Evolutionary conservation across 2,888 invertebrate genomes (phyloP).

Genomic region (Diabrotica balteata): DNA sequence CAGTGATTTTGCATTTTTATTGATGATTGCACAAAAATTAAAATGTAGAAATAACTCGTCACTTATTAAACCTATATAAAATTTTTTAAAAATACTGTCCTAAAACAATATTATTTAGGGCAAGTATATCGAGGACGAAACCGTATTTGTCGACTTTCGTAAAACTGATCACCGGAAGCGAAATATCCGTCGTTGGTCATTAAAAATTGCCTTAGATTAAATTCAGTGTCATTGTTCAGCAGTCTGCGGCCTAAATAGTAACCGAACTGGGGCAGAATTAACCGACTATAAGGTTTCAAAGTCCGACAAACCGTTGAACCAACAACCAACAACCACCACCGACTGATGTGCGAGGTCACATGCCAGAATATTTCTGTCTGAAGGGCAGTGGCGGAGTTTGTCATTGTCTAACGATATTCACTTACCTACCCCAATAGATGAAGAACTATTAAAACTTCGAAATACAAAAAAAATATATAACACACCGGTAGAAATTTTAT

Average conservation of each 20-base stretch:
- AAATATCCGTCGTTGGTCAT: conserved; percentile 5
- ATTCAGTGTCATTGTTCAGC: conserved; percentile 7
- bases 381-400: conserved; percentile 11
- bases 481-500: no score
- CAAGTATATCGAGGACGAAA: no score
- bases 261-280: conserved; percentile 12
- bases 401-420: neutral
- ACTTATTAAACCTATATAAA: no score
- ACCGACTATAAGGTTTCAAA: conserved; percentile 15
- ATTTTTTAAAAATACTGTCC: no score
- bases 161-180: neutral
- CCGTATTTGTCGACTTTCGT: no score
- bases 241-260: conserved; percentile 8
- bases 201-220: conserved; percentile 2
- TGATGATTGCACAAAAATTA: no score
- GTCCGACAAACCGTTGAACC: conserved; percentile 14
- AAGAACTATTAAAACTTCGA: no score
- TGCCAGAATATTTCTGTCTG: conserved; percentile 13
- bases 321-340: conserved; percentile 12
- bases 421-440: no score
- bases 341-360: conserved; percentile 15
- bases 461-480: no score
- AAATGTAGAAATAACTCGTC: no score
- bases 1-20: no score
- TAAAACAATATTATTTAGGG: no score